These are phyloP conservation scores for Carettochelys insculpta DNA, from an alignment of 2,113 vertebrate species.

Conservation along the genomic window DNA sequence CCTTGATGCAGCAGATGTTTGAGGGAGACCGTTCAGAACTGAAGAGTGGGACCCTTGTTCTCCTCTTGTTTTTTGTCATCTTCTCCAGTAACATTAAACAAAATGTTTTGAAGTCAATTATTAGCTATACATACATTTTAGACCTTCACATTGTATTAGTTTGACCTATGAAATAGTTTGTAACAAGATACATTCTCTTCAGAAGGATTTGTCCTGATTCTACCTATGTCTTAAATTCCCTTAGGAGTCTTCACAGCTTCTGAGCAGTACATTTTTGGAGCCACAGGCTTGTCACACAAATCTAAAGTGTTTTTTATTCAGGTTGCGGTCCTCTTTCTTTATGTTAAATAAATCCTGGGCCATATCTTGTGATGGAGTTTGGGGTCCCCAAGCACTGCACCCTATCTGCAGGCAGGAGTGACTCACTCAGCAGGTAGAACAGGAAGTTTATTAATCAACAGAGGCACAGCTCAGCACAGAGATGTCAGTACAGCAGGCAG, in stretches of 20 bases:
- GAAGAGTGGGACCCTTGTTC: background rate
- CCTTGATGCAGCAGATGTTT: background rate
- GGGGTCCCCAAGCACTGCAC: too few species aligned
- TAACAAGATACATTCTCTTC: background rate
- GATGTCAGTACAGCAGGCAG: too few species aligned
- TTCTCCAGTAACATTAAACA: background rate
- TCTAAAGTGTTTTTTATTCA: background rate
- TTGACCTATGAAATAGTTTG: background rate
- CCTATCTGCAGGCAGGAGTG: too few species aligned
- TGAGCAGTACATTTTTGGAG: background rate
- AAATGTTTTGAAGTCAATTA: conserved; percentile 49
- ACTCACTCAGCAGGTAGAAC: too few species aligned
- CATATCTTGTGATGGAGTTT: too few species aligned
- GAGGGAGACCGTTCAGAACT: background rate
- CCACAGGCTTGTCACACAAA: background rate
- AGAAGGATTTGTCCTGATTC: background rate
- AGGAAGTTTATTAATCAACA: too few species aligned
- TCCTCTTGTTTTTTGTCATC: background rate
- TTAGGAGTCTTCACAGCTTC: background rate
- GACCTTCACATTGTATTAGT: conserved; percentile 38
- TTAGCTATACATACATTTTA: conserved; percentile 27
- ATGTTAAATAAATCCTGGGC: background rate
- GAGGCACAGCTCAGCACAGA: too few species aligned
- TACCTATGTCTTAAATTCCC: background rate
- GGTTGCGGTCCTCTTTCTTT: background rate